phyloP scores from a whole-genome alignment of 2,113 vertebrate genomes.

The Mellivora capensis region DNA sequence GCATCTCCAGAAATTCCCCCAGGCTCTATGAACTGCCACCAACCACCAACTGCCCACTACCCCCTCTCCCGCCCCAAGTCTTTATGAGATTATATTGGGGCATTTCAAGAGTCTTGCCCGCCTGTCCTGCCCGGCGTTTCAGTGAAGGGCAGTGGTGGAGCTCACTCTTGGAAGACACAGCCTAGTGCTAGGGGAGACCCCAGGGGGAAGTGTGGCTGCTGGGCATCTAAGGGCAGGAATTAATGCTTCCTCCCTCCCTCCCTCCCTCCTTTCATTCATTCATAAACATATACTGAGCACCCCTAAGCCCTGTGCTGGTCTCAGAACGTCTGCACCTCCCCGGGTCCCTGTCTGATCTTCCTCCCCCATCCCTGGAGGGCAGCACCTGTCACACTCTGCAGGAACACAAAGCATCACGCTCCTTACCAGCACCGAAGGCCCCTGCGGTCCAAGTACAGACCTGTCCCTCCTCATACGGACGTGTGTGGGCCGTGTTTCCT shows the following conservation, averaged over 20 bases:
- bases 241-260: not conserved
- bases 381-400: not conserved
- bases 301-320: too few species aligned
- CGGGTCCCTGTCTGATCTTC: not conserved
- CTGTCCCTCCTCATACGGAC: not conserved
- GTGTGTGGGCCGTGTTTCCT: not conserved
- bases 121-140: not conserved
- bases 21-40: not conserved
- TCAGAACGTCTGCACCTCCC: not conserved
- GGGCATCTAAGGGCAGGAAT: not conserved
- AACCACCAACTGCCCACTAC: too few species aligned
- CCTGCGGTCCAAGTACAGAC: not conserved
- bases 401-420: not conserved
- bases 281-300: not conserved
- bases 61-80: too few species aligned
- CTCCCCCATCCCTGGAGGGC: not conserved
- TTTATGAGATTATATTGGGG: not conserved
- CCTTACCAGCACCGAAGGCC: too few species aligned
- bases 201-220: not conserved
- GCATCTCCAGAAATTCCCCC: not conserved
- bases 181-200: accelerated
- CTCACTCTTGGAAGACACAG: not conserved
- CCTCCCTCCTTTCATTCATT: not conserved
- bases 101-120: not conserved
- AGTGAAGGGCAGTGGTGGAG: not conserved